Evolutionary conservation across 2,113 vertebrate species (phyloP).

Genomic region (Ammodytes dubius): DNA sequence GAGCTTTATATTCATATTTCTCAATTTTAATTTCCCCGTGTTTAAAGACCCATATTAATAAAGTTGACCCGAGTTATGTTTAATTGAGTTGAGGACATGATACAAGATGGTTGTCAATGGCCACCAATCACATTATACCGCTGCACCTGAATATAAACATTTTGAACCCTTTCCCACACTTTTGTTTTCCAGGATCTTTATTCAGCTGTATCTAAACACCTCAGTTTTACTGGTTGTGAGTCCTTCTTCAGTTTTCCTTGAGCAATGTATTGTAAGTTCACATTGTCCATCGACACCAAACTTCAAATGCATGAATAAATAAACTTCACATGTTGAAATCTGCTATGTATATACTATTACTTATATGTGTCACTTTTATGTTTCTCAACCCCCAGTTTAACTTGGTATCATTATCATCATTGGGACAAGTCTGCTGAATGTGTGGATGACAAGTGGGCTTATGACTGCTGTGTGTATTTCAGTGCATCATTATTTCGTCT

Average conservation of each 20-base stretch:
- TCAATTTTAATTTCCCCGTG: neutral
- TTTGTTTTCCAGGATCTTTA: neutral
- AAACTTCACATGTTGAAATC: neutral
- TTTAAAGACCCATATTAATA: neutral
- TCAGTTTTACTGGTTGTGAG: neutral
- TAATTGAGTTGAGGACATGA: neutral
- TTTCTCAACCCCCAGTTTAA: conserved; percentile 26
- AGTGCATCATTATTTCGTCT: neutral
- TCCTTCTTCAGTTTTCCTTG: neutral
- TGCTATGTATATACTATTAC: neutral
- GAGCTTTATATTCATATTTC: neutral
- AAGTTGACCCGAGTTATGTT: neutral
- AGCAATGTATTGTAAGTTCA: neutral
- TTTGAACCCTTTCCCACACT: neutral
- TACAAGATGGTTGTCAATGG: neutral
- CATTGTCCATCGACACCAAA: neutral
- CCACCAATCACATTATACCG: neutral
- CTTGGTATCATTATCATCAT: neutral
- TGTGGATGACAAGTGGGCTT: conserved; percentile 21
- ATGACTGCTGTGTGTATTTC: neutral
- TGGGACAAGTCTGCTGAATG: conserved; percentile 45
- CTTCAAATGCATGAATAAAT: neutral
- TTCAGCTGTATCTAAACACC: neutral
- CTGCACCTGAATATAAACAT: neutral
- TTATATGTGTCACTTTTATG: conserved; percentile 5